phyloP scores from a whole-genome alignment of 1,140 invertebrate species.

The Drosophila jambulina region DNA sequence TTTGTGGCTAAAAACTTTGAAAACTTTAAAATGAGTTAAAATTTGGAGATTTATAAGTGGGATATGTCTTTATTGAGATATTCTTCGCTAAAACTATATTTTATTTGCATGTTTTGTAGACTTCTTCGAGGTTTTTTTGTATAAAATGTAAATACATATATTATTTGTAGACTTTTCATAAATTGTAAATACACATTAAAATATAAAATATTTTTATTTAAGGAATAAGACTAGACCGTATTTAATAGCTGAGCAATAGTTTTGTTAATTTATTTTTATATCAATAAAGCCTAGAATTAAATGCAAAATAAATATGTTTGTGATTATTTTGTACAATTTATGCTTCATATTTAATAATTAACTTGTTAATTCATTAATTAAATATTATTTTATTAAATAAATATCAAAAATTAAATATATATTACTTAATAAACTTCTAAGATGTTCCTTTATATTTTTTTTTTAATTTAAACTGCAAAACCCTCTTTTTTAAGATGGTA shows the following conservation, averaged over 20 bases:
- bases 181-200: background rate
- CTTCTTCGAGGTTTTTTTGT: background rate
- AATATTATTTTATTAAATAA: background rate
- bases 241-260: too few relatives aligned
- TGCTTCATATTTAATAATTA: too few relatives aligned
- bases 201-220: too few relatives aligned
- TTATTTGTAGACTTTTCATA: background rate
- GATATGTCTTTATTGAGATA: background rate
- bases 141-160: background rate
- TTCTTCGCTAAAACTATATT: background rate
- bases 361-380: background rate
- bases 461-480: too few relatives aligned
- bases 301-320: background rate
- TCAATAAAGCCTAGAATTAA: background rate
- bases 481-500: background rate
- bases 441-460: too few relatives aligned
- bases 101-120: too few relatives aligned
- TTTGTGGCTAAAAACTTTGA: background rate
- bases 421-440: background rate
- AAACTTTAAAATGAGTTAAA: background rate
- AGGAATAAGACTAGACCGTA: too few relatives aligned
- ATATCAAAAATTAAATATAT: background rate
- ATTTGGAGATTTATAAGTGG: too few relatives aligned
- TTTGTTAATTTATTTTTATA: background rate
- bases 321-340: background rate